Evolutionary conservation across 2,113 vertebrate genomes (phyloP), one percentile per base, ranked within the genome.

Genomic region (Phalacrocorax brasilianus): DNA sequence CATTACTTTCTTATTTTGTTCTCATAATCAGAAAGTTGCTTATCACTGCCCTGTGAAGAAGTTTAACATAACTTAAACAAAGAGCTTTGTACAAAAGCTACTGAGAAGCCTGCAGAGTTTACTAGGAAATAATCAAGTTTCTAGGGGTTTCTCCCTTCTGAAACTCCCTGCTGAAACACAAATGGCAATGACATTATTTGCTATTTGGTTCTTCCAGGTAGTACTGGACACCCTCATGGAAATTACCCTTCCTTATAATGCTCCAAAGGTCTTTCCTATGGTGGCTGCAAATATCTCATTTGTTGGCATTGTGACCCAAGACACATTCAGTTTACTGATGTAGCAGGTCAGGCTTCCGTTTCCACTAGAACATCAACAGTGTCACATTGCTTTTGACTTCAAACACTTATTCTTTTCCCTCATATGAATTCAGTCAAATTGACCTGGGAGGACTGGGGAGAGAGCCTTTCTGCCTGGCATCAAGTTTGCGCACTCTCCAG

Each of bases 1-100:
- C 47, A 52, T 71, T 82, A 79, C 95, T 94, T 90, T 77, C 53
- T 70, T 91, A 59, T 94, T 97, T 97, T 89, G 66, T 76, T 94
- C 91, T 91, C 1, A 0, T 53, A 86, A 91, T 92, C 88, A 91
- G 68, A 61, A 93, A 78, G 80, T 95, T 96, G 47, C 78, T 96
- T 97, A 93, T 86, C 75, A 70, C 28, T 94, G 90, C n/a, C 93
- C 79, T 84, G 72, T 88, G 93, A 95, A 88, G 85, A 91, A 85
- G 58, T 91, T 94, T 62, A 91, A 76, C 82, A 59, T 83, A 94
- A 80, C 77, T 93, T 88, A 94, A 94, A 85, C 14, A 23, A 83
- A 90, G n/a, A 70, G 32, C 38, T 91, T 66, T 77, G 67, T 62
- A 74, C 59, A 71, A 74, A 94, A 90, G 42, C 85, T 74, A 33